These are phyloP conservation scores for Hymenochirus boettgeri DNA, from an alignment of 2,113 vertebrate species.

Conservation along the genomic window DNA sequence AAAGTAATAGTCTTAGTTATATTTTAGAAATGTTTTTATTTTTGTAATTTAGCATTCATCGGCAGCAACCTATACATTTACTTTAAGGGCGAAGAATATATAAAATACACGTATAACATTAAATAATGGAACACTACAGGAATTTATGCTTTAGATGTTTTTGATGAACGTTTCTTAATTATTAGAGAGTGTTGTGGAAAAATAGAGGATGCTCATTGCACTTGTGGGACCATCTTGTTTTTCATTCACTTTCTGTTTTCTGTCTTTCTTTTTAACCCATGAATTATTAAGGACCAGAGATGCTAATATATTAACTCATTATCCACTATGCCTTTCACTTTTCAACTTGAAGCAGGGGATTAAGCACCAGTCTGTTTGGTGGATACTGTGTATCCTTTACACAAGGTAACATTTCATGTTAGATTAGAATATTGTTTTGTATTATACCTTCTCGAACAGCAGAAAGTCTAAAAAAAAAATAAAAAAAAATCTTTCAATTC, in stretches of 20 bases:
- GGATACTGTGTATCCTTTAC: constrained; percentile 99
- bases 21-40: constrained; percentile 51
- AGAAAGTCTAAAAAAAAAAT: constrained; percentile 73
- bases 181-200: constrained; percentile 48
- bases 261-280: constrained; percentile 16
- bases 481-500: constrained; percentile 71
- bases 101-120: constrained; percentile 3
- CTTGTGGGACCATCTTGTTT: constrained; percentile 17
- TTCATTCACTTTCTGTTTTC: constrained; percentile 8
- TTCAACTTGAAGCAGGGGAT: constrained; percentile 82
- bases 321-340: constrained; percentile 71
- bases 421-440: constrained; percentile 92
- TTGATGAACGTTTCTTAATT: constrained; percentile 44
- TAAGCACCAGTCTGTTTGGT: constrained; percentile 87
- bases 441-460: constrained; percentile 95
- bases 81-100: background rate
- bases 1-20: constrained; percentile 47
- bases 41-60: constrained; percentile 31
- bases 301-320: constrained; percentile 49
- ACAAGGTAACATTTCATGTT: constrained; percentile 89
- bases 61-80: constrained; percentile 4
- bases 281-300: constrained; percentile 41
- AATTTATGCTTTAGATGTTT: constrained; percentile 38
- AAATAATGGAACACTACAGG: constrained; percentile 33
- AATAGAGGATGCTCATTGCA: constrained; percentile 46